These are phyloP conservation scores for Andricus grossulariae DNA, from an alignment of 1,140 invertebrate genomes.

Conservation along the genomic window DNA sequence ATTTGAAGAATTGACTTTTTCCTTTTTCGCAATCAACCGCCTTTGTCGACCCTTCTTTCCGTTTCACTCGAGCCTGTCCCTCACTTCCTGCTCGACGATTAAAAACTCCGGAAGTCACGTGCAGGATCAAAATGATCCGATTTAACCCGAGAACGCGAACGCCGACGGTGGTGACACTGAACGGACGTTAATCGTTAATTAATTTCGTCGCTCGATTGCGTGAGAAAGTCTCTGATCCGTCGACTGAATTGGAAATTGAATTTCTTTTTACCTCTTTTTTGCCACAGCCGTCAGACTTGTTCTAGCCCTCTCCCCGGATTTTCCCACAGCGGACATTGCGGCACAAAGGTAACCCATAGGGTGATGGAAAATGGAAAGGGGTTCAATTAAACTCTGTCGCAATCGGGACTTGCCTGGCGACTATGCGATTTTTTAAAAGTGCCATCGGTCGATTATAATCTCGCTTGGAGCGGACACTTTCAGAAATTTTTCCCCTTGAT, in stretches of 20 bases:
- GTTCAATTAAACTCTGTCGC: no score
- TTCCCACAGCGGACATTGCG: background rate
- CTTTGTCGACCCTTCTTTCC: background rate
- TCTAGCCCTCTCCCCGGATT: background rate
- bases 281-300: conserved; percentile 17
- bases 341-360: conserved; percentile 10
- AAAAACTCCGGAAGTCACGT: conserved; percentile 25
- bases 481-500: no score
- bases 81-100: background rate
- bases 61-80: background rate
- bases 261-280: conserved; percentile 20
- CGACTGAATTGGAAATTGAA: conserved; percentile 21
- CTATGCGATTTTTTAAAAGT: no score
- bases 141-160: conserved; percentile 46
- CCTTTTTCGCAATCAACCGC: background rate
- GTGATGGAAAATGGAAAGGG: no score
- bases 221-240: conserved; percentile 25
- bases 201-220: conserved; percentile 30
- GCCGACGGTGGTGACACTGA: background rate
- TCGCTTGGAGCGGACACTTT: no score
- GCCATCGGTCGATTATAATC: no score
- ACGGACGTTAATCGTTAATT: conserved; percentile 28
- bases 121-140: conserved; percentile 56
- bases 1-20: background rate
- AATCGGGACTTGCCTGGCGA: no score